phyloP scores from a whole-genome alignment of 2,113 vertebrate species.

The Choloepus hoffmanni region DNA sequence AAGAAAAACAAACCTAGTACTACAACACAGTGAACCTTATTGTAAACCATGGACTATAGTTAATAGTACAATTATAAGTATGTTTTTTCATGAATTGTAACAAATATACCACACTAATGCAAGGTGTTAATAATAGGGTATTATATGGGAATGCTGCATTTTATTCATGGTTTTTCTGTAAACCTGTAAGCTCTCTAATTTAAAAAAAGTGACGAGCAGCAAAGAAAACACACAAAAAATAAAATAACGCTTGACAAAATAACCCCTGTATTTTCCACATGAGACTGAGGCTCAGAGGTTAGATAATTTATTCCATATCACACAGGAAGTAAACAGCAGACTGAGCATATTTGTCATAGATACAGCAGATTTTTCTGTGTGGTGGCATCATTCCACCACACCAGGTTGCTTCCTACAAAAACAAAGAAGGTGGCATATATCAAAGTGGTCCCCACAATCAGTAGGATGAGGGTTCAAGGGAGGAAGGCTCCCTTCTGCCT shows the following conservation, averaged over 20 bases:
- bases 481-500: neutral
- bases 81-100: too few species aligned
- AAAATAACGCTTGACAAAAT: neutral
- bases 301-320: neutral
- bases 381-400: too few species aligned
- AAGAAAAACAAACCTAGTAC: too few species aligned
- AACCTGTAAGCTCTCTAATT: too few species aligned
- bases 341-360: neutral
- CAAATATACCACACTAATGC: too few species aligned
- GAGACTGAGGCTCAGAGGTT: neutral
- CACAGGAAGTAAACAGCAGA: neutral
- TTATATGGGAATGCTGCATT: too few species aligned
- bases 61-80: too few species aligned
- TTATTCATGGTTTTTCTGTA: too few species aligned
- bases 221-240: neutral
- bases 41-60: too few species aligned
- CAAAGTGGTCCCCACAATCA: neutral
- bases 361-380: neutral
- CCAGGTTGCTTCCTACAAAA: neutral
- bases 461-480: neutral
- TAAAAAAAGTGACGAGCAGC: neutral
- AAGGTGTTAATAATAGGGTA: too few species aligned
- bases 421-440: neutral
- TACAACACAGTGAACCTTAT: too few species aligned
- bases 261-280: neutral